A percentile compares a stretch with the other conserved stretches of the same genome.
phyloP scores from a whole-genome alignment of 1,140 invertebrate genomes.

The Cydia fagiglandana region DNA sequence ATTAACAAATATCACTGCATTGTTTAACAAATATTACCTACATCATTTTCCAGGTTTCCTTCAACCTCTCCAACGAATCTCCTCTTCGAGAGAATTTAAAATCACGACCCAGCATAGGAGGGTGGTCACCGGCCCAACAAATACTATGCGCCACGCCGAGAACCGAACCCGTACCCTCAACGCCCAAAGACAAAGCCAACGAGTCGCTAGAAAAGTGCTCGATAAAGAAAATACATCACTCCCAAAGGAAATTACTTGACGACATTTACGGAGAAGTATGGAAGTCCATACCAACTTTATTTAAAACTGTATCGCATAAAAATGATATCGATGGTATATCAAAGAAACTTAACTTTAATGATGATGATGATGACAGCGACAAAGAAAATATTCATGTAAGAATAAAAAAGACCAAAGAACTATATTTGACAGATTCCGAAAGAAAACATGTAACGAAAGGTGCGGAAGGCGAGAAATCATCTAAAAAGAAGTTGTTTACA shows the following conservation, averaged over 20 bases:
- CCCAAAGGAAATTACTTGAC: constrained; percentile 66
- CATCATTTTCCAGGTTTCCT: constrained; percentile 53
- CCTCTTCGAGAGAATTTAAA: constrained; percentile 42
- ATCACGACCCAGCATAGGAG: constrained; percentile 56
- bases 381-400: constrained; percentile 61
- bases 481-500: constrained; percentile 69
- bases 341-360: constrained; percentile 61
- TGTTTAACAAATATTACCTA: neutral
- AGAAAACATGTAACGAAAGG: constrained; percentile 46
- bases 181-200: constrained; percentile 60
- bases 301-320: constrained; percentile 56
- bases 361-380: constrained; percentile 68
- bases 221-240: constrained; percentile 63
- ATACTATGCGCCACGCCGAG: constrained; percentile 64
- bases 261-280: constrained; percentile 70
- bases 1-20: no score
- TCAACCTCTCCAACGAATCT: constrained; percentile 49
- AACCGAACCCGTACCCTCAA: constrained; percentile 56
- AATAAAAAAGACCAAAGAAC: constrained; percentile 51
- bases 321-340: constrained; percentile 51
- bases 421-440: constrained; percentile 57
- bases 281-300: constrained; percentile 66
- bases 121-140: constrained; percentile 70
- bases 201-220: constrained; percentile 65
- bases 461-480: constrained; percentile 53